Evolutionary conservation across 2,888 invertebrate species (phyloP), one percentile per base, ranked within the genome.

Genomic region (Zootermopsis nevadensis): DNA sequence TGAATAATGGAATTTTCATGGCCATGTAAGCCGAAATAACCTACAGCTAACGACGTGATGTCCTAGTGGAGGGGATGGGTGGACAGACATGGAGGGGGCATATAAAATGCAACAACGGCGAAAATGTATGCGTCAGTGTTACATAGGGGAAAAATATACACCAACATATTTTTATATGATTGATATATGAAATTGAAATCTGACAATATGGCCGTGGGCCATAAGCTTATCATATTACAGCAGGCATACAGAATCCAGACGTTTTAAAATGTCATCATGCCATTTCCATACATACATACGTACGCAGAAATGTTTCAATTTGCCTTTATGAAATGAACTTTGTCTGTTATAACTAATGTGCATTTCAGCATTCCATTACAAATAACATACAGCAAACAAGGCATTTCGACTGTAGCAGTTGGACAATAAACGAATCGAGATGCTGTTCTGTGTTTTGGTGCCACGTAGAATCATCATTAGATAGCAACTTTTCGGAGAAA

Each of bases 1-100:
- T 79, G 79, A 79, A 79, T 79, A 79, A 79, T 79, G 79, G 60
- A 79, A 55, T 66, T 79, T 79, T 79, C 79, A 79, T 79, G 66
- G 66, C 8, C 74, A 27, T 74, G 27, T 69, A 69, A 33, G n/a
- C n/a, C n/a, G n/a, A n/a, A n/a, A 31, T 69, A 69, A 69, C 31
- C 33, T 69, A 69, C 27, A 33, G 31, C 30, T 69, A 69, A 31
- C 31, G 69, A 30, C 15, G 15, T 69, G 33, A 69, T 15, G 19
- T 27, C 4, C 66, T 66, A 0, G 66, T 66, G 15, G 8, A 66
- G 66, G 30, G 66, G 77, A 19, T 77, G 77, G n/a, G 38, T 38
- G 38, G 10, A 38, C 38, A 38, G 4, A 10, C 38, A 38, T 33
- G n/a, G 38, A 22, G 31, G 42, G 77, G 42, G 22, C 66, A 60